Base-by-base conservation (phyloP, 1,140 invertebrate species). In the Papilio helenus region DNA sequence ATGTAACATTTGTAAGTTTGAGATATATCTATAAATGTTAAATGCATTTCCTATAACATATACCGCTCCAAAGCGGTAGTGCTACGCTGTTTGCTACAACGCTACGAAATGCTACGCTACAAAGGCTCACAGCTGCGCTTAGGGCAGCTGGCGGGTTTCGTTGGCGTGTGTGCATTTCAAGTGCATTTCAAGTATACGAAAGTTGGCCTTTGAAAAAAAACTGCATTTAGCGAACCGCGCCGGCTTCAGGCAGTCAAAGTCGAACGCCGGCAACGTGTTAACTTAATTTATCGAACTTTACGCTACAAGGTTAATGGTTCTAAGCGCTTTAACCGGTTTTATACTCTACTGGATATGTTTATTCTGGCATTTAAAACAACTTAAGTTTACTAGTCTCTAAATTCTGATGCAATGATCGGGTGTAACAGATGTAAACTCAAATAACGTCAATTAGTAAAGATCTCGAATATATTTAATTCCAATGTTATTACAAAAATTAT, bases 241-340 rank as follows among this genome's bases (percentile, higher is more conserved):
- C 42, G 44, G 44, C 39, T 74, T 49, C 71, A 34, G 29, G 26
- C 68, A 71, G 68, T 71, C 72, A 49, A 74, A 74, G 72, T 49
- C 72, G 72, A 74, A 74, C 2, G 72, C 72, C 42, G 23, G 72
- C 42, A 49, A 44, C 72, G 72, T 74, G 72, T 74, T 74, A 74
- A 74, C 72, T 74, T 74, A 74, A 74, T 74, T 74, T 74, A 74
- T 74, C 72, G 72, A 74, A 74, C 72, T 74, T 74, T 74, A 51
- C 20, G 72, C 72, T 74, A 44, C n/a, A 74, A 49, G 51, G 72
- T 74, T 74, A 74, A 74, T 44, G n/a, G 42, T 49, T 74, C 42
- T 44, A 74, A 74, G 42, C 72, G 72, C 20, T 74, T 74, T 49
- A 74, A 74, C 39, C 23, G 39, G 72, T 74, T 74, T 74, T 29